These are phyloP conservation scores for Pentalonia nigronervosa DNA, from an alignment of 1,140 invertebrate genomes.

Conservation along the genomic window DNA sequence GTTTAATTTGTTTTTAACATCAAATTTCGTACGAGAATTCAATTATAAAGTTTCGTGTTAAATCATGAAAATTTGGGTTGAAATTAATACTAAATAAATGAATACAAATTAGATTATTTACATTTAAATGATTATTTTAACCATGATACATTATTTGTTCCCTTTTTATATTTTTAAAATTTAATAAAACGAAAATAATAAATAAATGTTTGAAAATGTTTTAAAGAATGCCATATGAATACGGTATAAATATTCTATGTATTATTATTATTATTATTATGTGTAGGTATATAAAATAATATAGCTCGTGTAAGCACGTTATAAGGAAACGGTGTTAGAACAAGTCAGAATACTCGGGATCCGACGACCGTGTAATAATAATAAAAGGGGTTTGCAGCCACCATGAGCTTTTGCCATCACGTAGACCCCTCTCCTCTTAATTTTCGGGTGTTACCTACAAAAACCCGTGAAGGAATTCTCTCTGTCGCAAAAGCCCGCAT, in stretches of 20 bases:
- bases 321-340: constrained; percentile 38
- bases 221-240: neutral
- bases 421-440: constrained; percentile 28
- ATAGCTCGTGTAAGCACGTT: constrained; percentile 6
- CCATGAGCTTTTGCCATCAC: constrained; percentile 36
- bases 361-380: constrained; percentile 39
- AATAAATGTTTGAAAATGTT: neutral
- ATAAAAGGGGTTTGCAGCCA: constrained; percentile 39
- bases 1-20: neutral
- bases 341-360: constrained; percentile 15
- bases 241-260: neutral
- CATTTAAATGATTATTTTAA: neutral
- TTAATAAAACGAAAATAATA: neutral
- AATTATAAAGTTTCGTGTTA: neutral
- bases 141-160: neutral
- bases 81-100: neutral
- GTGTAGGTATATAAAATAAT: neutral
- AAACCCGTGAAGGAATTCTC: constrained; percentile 52
- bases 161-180: neutral
- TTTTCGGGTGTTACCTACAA: constrained; percentile 55
- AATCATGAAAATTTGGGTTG: neutral
- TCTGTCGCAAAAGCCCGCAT: neutral
- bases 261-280: constrained; percentile 3
- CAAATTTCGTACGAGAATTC: neutral
- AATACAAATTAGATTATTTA: neutral